Conservation (phyloP, 2,888 invertebrate species). For the Drosophila aldrichi region DNA sequence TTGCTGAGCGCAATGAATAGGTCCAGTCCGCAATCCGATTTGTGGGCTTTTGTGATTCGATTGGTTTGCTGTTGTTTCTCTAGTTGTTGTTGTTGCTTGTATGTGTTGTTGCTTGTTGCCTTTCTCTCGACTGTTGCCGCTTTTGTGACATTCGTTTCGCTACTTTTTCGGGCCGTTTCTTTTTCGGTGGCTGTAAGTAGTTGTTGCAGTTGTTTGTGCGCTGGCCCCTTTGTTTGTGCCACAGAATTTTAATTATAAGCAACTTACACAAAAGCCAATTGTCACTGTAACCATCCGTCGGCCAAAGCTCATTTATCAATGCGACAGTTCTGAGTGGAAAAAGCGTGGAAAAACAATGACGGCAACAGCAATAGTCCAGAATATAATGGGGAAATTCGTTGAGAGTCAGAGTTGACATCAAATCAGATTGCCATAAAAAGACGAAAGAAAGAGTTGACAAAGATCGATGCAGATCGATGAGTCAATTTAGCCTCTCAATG, state of each 20-base stretch:
- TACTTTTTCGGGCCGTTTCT: constrained; percentile 73
- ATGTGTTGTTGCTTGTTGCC: constrained; percentile 50
- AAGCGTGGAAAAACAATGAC: constrained; percentile 60
- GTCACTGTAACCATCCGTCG: constrained; percentile 72
- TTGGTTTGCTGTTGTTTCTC: constrained; percentile 55
- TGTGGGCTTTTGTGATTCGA: constrained; percentile 75
- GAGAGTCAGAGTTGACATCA: constrained; percentile 20
- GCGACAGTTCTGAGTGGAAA: constrained; percentile 56
- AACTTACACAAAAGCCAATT: constrained; percentile 80
- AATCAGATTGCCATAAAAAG: constrained; percentile 5
- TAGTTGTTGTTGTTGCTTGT: constrained; percentile 30
- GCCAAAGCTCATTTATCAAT: constrained; percentile 75
- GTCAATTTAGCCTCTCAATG: background rate
- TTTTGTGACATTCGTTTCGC: constrained; percentile 74
- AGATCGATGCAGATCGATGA: constrained; percentile 6
- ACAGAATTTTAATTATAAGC: constrained; percentile 76
- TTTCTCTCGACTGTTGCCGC: constrained; percentile 63
- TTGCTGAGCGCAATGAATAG: constrained; percentile 70
- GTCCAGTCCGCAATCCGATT: constrained; percentile 77
- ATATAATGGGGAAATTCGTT: constrained; percentile 29
- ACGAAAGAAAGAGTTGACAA: constrained; percentile 13
- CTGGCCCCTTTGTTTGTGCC: constrained; percentile 62
- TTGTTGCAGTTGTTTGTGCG: constrained; percentile 46
- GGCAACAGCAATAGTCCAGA: background rate
- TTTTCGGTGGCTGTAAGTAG: constrained; percentile 58